These are phyloP conservation scores for Peromyscus nudipes DNA, from an alignment of 2,797 vertebrate genomes.

Conservation along the genomic window DNA sequence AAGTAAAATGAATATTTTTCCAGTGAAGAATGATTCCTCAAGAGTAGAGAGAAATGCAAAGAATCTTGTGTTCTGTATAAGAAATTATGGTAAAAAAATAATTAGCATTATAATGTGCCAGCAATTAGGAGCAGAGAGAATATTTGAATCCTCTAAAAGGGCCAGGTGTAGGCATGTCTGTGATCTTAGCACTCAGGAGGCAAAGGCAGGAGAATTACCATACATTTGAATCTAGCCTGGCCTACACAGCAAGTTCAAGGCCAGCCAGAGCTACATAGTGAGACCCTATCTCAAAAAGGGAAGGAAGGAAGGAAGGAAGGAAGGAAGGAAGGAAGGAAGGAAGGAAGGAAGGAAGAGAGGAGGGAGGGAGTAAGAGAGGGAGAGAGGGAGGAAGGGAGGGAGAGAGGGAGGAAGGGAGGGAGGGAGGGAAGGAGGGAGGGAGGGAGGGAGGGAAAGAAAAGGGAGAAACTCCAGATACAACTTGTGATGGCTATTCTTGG, in stretches of 20 bases:
- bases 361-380: fast-evolving
- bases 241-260: neutral
- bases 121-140: constrained; percentile 26
- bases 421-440: fast-evolving
- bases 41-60: constrained; percentile 11
- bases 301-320: neutral
- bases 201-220: neutral
- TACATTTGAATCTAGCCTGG: neutral
- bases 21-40: constrained; percentile 27
- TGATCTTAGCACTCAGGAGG: neutral
- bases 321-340: fast-evolving
- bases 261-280: neutral
- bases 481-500: neutral
- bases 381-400: fast-evolving
- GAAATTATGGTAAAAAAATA: neutral
- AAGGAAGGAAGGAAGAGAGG: fast-evolving
- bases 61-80: constrained; percentile 1
- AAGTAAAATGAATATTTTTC: constrained; percentile 6
- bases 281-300: neutral
- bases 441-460: fast-evolving
- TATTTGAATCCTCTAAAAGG: constrained; percentile 12
- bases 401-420: fast-evolving
- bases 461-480: neutral
- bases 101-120: constrained; percentile 53
- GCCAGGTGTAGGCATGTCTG: neutral